Conservation (phyloP, 1,140 invertebrate genomes). For the Elysia chlorotica region DNA sequence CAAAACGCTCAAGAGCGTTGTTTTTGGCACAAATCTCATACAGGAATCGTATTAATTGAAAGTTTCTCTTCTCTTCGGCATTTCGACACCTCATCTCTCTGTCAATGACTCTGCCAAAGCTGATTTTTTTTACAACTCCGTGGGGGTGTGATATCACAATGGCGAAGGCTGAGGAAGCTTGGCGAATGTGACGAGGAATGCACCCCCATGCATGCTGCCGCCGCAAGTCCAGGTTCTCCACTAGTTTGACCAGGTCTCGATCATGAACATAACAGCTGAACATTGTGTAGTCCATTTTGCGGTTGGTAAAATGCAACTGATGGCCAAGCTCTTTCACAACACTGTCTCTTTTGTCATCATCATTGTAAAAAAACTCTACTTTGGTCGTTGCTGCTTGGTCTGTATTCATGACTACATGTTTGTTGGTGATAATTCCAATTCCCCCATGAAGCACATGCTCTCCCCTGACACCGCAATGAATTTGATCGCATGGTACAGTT, state of each 20-base stretch:
- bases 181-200: not conserved
- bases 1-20: not conserved
- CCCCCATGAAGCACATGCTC: not conserved
- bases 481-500: not conserved
- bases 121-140: conserved; percentile 5
- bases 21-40: not conserved
- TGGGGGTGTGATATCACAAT: conserved; percentile 18
- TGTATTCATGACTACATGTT: conserved; percentile 6
- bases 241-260: not conserved
- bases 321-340: not conserved
- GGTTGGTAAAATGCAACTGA: not conserved
- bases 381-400: not conserved
- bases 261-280: conserved; percentile 10
- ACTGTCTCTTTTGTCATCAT: not conserved
- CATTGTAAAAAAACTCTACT: conserved; percentile 21
- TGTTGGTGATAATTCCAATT: conserved; percentile 18
- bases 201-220: conserved; percentile 1
- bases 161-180: not conserved
- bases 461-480: not conserved
- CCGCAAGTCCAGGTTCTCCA: not conserved
- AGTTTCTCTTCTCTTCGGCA: not conserved
- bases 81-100: not conserved
- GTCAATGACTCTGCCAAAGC: conserved; percentile 13
- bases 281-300: conserved; percentile 3
- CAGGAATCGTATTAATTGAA: not conserved